Percentiles rank a stretch among this genome's conserved stretches.
phyloP scores from a whole-genome alignment of 1,140 invertebrate genomes.

The Drosophila bocki region DNA sequence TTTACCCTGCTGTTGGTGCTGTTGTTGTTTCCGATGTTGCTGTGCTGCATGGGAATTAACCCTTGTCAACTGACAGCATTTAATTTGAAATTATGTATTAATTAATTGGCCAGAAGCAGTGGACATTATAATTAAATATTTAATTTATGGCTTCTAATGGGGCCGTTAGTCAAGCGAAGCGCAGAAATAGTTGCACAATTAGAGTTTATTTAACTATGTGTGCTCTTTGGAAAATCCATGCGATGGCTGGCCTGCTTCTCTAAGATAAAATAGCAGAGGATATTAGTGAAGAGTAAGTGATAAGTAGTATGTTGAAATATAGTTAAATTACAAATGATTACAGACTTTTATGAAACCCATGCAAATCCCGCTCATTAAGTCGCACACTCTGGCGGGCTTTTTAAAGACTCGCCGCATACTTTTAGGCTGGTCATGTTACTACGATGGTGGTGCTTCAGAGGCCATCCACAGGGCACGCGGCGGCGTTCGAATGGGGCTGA shows the following conservation, averaged over 20 bases:
- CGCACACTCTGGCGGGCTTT: neutral
- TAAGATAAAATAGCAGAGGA: neutral
- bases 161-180: constrained; percentile 25
- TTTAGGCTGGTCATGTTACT: constrained; percentile 23
- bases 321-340: too few relatives aligned
- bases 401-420: constrained; percentile 28
- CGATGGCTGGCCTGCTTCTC: neutral
- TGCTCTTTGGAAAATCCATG: neutral
- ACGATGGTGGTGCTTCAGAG: neutral
- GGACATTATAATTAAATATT: constrained; percentile 76
- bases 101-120: constrained; percentile 72
- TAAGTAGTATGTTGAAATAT: neutral
- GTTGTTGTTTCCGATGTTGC: constrained; percentile 8
- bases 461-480: neutral
- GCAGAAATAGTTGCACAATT: constrained; percentile 5
- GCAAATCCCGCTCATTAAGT: neutral
- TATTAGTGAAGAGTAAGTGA: neutral
- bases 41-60: constrained; percentile 31
- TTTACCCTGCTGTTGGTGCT: constrained; percentile 34
- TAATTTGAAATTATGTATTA: constrained; percentile 81
- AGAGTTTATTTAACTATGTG: neutral
- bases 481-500: neutral
- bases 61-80: constrained; percentile 53
- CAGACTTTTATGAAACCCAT: neutral
- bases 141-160: constrained; percentile 76